Conservation (phyloP, 2,113 vertebrate genomes). For the Alligator sinensis region DNA sequence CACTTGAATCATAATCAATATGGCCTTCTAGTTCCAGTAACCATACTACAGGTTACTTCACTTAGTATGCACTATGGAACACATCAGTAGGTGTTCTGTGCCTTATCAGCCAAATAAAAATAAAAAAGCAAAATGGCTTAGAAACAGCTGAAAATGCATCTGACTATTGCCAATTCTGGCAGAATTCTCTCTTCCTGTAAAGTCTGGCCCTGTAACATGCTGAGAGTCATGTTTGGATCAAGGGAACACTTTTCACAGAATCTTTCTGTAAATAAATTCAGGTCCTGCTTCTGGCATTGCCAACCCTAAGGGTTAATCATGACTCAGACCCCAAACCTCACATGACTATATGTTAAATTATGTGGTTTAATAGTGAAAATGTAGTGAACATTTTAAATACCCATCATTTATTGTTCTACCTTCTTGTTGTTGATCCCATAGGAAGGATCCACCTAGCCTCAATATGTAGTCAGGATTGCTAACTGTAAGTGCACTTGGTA, state of each 20-base stretch:
- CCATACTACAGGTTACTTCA: no score
- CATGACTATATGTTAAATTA: background rate
- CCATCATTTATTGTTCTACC: background rate
- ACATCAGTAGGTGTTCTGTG: constrained; percentile 22
- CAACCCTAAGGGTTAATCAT: background rate
- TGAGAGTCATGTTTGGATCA: background rate
- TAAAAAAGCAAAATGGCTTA: constrained; percentile 28
- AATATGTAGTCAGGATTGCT: background rate
- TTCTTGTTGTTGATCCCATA: background rate
- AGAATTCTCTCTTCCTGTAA: background rate
- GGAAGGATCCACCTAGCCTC: background rate
- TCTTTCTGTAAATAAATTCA: background rate
- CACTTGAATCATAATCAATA: constrained; percentile 29
- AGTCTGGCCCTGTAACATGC: accelerated
- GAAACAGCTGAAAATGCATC: constrained; percentile 10
- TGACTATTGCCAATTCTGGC: background rate
- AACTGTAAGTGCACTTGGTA: background rate
- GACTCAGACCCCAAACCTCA: background rate
- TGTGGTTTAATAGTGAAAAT: background rate
- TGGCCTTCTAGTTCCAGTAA: background rate
- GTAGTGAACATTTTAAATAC: background rate
- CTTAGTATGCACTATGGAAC: background rate
- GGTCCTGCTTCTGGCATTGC: background rate
- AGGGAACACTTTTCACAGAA: background rate
- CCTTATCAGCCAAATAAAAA: constrained; percentile 37